Conservation (phyloP, 2,797 vertebrate species). For the Sebastiscus tertius region DNA sequence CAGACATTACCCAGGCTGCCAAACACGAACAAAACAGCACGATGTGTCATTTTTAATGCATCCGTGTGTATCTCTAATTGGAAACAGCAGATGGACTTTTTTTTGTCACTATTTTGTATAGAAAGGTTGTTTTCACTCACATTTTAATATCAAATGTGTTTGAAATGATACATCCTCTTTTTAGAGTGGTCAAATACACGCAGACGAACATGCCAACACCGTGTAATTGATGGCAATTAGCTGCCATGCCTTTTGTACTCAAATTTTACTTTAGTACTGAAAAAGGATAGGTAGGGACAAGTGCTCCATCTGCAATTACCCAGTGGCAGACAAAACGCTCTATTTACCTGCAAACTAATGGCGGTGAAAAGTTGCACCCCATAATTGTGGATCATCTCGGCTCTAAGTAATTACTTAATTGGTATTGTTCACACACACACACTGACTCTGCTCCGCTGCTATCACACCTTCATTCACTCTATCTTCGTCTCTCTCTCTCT, state of each 20-base stretch:
- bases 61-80: not conserved
- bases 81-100: not conserved
- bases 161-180: not conserved
- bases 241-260: slow-evolving; percentile 46
- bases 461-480: slow-evolving; percentile 58
- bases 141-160: not conserved
- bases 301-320: slow-evolving; percentile 63
- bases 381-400: slow-evolving; percentile 67
- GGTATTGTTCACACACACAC: slow-evolving; percentile 42
- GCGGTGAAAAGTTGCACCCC: slow-evolving; percentile 64
- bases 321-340: slow-evolving; percentile 56
- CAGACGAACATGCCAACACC: not conserved
- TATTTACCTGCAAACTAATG: slow-evolving; percentile 73
- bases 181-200: not conserved
- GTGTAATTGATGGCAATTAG: slow-evolving; percentile 60
- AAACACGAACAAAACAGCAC: not conserved
- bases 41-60: not conserved
- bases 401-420: slow-evolving; percentile 77
- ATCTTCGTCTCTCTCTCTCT: slow-evolving; percentile 23
- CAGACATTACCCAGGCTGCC: not conserved
- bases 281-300: slow-evolving; percentile 48
- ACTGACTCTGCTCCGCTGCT: slow-evolving; percentile 15
- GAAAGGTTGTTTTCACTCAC: slow-evolving; percentile 4
- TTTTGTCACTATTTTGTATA: not conserved
- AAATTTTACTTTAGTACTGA: slow-evolving; percentile 16